Base-by-base conservation (phyloP, 2,113 vertebrate species). In the Rallus limicola region DNA sequence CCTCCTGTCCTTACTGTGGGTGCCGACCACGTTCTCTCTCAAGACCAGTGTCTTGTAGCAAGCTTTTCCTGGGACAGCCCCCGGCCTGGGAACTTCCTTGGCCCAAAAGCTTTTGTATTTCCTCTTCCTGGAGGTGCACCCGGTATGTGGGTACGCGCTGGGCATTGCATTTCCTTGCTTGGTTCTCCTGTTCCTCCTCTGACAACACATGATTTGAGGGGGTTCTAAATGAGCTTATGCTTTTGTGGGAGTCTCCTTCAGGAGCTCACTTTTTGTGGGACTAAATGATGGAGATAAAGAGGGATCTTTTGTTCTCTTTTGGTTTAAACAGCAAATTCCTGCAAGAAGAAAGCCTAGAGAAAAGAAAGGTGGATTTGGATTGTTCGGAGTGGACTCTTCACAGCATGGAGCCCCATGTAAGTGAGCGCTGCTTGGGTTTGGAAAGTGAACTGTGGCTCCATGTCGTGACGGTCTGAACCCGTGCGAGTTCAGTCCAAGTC, bases 261-360 rank as follows among this genome's bases (percentile, higher is more conserved):
- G 63, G 36, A 82, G 52, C 24, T 82, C 9, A 6, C 33, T 4
- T 68, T 36, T 31, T 34, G 55, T 58, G 34, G 24, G 44, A 46
- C 34, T 78, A 29, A 63, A 69, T 48, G 2, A 29, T 2, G 3
- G 34, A 64, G 23, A 4, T 40, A 7, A 67, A 46, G 60, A 60
- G 29, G 12, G 70, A 69, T 77, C 90, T 78, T 88, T 79, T 88
- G 40, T 79, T 62, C 11, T 42, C 40, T 76, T 70, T 69, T 97
- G 92, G 95, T 91, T 94, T 86, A 82, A 91, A 62, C 82, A 99
- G 99, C 87, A 95, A 97, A 77, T 99, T 99, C 95, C 96, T 99
- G 76, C 98, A 98, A 94, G 98, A 99, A 78, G 99, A 99, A 97
- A 99, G 98, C 94, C 98, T 93, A 94, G 96, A 86, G 52, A 99